Evolutionary conservation across 2,113 vertebrate species (phyloP).

Genomic region (Pangasianodon gigas): DNA sequence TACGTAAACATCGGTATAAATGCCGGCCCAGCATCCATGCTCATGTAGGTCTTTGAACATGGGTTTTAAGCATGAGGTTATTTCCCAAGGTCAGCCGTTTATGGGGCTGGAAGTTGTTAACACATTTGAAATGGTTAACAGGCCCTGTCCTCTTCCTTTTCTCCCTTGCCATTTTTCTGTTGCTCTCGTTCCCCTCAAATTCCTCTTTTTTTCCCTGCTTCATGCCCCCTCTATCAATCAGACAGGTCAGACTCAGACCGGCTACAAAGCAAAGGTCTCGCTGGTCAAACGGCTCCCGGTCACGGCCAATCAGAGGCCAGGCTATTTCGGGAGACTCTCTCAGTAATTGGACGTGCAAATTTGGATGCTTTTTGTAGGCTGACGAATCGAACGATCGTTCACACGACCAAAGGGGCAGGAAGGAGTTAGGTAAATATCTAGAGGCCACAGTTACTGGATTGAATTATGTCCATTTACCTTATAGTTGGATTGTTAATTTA

Average conservation of each 20-base stretch:
- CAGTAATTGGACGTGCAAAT: slow-evolving; percentile 35
- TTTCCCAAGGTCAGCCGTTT: slow-evolving; percentile 51
- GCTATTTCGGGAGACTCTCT: slow-evolving; percentile 38
- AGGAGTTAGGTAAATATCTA: not conserved
- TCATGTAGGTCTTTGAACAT: slow-evolving; percentile 44
- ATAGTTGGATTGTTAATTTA: not conserved
- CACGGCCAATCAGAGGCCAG: slow-evolving; percentile 37
- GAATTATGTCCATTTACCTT: slow-evolving; percentile 16
- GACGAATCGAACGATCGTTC: slow-evolving; percentile 15
- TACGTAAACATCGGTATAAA: slow-evolving; percentile 47
- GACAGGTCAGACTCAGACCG: slow-evolving; percentile 16
- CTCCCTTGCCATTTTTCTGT: not conserved
- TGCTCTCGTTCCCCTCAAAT: not conserved
- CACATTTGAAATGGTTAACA: slow-evolving; percentile 54
- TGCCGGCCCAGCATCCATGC: slow-evolving; percentile 3
- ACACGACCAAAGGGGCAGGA: slow-evolving; percentile 15
- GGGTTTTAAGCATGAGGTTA: slow-evolving; percentile 45
- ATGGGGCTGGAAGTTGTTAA: slow-evolving; percentile 55
- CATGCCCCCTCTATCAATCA: slow-evolving; percentile 30
- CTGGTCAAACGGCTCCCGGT: slow-evolving; percentile 39
- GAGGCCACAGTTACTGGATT: not conserved
- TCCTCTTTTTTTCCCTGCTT: not conserved
- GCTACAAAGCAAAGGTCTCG: slow-evolving; percentile 40
- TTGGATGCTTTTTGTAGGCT: slow-evolving; percentile 19
- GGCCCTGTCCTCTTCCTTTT: slow-evolving; percentile 31